A percentile compares a stretch with the other conserved stretches of the same genome.
phyloP scores from a whole-genome alignment of 2,888 invertebrate species.

The Scaeva pyrastri region DNA sequence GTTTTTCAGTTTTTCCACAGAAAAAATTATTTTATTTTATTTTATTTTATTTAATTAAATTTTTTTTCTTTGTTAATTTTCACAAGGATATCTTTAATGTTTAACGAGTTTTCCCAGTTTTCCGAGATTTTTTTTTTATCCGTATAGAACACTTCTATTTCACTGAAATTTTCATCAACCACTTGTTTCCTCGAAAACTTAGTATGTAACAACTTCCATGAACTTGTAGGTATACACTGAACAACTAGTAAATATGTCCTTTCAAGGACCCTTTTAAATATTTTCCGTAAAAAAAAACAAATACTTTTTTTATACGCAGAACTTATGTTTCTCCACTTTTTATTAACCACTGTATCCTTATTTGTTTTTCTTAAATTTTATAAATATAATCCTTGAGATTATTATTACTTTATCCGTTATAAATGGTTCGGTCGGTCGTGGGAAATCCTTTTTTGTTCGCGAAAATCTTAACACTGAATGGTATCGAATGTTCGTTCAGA shows the following conservation, averaged over 20 bases:
- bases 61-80: neutral
- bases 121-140: conserved; percentile 4
- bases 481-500: conserved; percentile 56
- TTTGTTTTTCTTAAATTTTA: neutral
- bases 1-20: conserved; percentile 26
- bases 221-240: conserved; percentile 10
- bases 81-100: neutral
- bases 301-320: neutral
- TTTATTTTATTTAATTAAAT: neutral
- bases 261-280: conserved; percentile 42
- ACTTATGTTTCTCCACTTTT: conserved; percentile 41
- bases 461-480: conserved; percentile 69
- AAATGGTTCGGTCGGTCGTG: conserved; percentile 14
- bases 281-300: conserved; percentile 8
- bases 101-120: conserved; percentile 1
- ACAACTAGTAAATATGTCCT: conserved; percentile 50
- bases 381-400: conserved; percentile 41
- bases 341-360: conserved; percentile 52
- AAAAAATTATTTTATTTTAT: neutral
- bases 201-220: conserved; percentile 12
- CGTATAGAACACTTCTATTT: conserved; percentile 15
- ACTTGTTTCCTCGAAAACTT: conserved; percentile 58
- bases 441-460: conserved; percentile 66
- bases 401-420: conserved; percentile 17
- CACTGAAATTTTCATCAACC: conserved; percentile 51